Evolutionary conservation across 2,888 invertebrate species (phyloP).

Genomic region (Drosophila trichaetosa): DNA sequence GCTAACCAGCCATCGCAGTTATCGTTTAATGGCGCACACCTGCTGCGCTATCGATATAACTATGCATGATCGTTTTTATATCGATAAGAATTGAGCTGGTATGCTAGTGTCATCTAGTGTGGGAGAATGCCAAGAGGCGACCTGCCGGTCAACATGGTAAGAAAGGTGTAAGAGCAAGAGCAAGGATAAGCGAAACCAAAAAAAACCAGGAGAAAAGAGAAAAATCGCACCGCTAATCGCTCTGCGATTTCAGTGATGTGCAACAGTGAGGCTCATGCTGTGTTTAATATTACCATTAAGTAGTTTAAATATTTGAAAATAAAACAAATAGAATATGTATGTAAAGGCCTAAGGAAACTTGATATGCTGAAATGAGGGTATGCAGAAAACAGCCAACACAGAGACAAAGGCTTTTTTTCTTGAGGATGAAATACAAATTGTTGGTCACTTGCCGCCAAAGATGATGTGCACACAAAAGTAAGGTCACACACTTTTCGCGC

Average conservation of each 20-base stretch:
- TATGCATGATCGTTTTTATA: neutral
- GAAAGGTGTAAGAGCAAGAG: neutral
- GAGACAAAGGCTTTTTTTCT: neutral
- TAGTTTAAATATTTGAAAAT: neutral
- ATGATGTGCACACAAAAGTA: neutral
- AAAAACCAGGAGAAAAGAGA: neutral
- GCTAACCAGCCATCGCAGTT: neutral
- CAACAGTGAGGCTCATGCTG: neutral
- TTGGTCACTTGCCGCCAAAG: neutral
- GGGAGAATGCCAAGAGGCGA: neutral
- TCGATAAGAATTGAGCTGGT: neutral
- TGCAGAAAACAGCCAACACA: neutral
- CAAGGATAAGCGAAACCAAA: neutral
- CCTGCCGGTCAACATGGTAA: neutral
- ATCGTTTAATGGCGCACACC: neutral
- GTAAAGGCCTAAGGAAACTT: neutral
- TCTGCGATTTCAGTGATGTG: neutral
- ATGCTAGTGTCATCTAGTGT: neutral
- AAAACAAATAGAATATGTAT: neutral
- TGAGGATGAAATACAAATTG: neutral
- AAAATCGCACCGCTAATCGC: neutral
- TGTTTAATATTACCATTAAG: neutral
- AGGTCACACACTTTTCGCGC: neutral
- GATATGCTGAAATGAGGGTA: too few relatives aligned
- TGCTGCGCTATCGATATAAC: neutral